Evolutionary conservation across 2,888 invertebrate genomes (phyloP), one percentile per base, ranked within the genome.

Genomic region (Stegana nigrithorax): DNA sequence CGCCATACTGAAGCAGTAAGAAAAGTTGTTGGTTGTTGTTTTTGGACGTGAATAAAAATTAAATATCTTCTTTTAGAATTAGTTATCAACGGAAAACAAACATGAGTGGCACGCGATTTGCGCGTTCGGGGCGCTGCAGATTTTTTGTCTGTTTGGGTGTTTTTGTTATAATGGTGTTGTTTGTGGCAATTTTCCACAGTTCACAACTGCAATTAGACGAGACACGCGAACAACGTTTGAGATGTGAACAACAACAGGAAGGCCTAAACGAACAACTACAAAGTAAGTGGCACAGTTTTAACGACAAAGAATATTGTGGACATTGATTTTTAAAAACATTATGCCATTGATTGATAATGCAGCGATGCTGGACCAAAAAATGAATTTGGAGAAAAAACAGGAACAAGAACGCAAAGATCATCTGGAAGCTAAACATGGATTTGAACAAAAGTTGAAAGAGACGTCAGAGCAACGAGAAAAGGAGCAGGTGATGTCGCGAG

Each of bases 351-450:
- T 45, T 45, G 82, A 39, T 72, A n/a, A n/a, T n/a, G n/a, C n/a
- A 90, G 90, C 88, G 47, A 87, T 89, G 57, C 87, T 88, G 19
- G 89, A 89, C 68, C 88, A 89, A 67, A 90, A 90, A 79, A 85
- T 87, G 65, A 82, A 87, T 45, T 78, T 89, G 58, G 90, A 90
- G 72, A 89, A 89, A 71, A 88, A 87, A 17, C 75, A 89, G 26
- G 88, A 89, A 72, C 84, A 84, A 39, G 88, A 89, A 78, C 88
- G 89, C 64, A 84, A 84, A 4, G 89, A 89, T 63, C 88, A 89
- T 70, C 82, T 87, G 65, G 87, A 87, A 68, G 83, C 86, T 7
- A 87, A 87, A 72, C 86, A 86, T 36, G 86, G 85, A 57, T 86
- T 87, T 56, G 86, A 88, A 44, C 87, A 87, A 71, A 86, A 86